Base-by-base conservation (phyloP, 2,113 vertebrate genomes). In the Chloropsis cyanopogon region DNA sequence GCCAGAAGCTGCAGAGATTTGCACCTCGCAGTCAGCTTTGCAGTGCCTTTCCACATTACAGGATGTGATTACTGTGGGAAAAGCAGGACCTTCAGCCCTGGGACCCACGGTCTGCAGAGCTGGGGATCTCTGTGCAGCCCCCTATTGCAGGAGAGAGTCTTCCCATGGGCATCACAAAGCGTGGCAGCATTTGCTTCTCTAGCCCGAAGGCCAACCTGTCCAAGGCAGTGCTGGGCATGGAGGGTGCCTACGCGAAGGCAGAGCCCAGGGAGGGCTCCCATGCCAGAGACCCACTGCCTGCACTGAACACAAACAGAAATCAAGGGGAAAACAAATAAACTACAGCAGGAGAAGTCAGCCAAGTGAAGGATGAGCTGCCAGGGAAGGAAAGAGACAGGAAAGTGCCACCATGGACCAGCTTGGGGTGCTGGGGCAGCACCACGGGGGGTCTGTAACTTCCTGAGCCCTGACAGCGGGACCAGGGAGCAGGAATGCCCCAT, bases 201-300 rank as follows among this genome's bases (percentile, higher is more conserved):
- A 37, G 12, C 73, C 50, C 5, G 0, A 5, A 37, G 44, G 53
- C 59, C 10, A 9, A 3, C 8, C 26, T 41, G 50, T 29, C 41
- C 60, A 21, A 1, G 4, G n/a, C n/a, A 4, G 24, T 2, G 1
- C 53, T 26, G 46, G 35, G 44, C 31, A 37, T 0, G 2, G 57
- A 71, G 33, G 53, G 50, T 37, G 42, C 11, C 63, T 19, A 6
- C 0, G 0, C 0, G 0, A 66, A 53, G 1, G 0, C 26, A 52
- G 1, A 1, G 46, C 17, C 11, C 0, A 1, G 31, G 63, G 33
- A 64, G 33, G 44, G 44, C 46, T 85, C 47, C 35, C 61, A 7
- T 2, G 2, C 52, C 15, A 33, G 70, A 63, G 37, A 60, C 10
- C 22, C 17, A 6, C 53, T 37, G 64, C 42, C 73, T 25, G 59